phyloP scores from a whole-genome alignment of 2,113 vertebrate genomes.

The Silurus meridionalis region DNA sequence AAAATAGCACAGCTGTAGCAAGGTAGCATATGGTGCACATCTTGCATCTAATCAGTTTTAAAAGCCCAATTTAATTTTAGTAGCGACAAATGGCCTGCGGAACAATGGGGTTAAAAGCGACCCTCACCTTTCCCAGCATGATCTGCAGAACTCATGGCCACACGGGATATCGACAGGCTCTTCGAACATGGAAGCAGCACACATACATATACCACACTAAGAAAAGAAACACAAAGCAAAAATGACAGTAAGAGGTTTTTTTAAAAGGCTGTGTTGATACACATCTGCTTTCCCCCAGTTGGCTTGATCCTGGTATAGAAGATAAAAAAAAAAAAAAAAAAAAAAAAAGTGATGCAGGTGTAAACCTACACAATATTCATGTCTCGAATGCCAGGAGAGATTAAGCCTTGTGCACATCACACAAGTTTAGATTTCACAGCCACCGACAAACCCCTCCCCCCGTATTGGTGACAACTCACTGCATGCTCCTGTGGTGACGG shows the following conservation, averaged over 20 bases:
- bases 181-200: slow-evolving; percentile 91
- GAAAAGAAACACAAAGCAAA: slow-evolving; percentile 44
- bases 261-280: background rate
- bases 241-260: slow-evolving; percentile 1
- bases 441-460: background rate
- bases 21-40: background rate
- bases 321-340: background rate
- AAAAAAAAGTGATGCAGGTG: background rate
- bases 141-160: slow-evolving; percentile 95
- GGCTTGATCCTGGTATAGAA: no score
- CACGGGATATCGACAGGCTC: slow-evolving; percentile 96
- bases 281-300: background rate
- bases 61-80: background rate
- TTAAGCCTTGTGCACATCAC: background rate
- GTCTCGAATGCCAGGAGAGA: background rate
- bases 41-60: background rate
- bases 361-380: background rate
- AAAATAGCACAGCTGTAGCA: background rate
- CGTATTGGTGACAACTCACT: background rate
- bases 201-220: slow-evolving; percentile 98
- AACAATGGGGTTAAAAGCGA: background rate
- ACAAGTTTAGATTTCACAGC: background rate
- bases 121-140: slow-evolving; percentile 95
- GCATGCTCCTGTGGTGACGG: background rate
- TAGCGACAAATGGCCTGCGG: background rate